Conservation (phyloP, 2,113 vertebrate species). For the Diphyllodes magnificus region DNA sequence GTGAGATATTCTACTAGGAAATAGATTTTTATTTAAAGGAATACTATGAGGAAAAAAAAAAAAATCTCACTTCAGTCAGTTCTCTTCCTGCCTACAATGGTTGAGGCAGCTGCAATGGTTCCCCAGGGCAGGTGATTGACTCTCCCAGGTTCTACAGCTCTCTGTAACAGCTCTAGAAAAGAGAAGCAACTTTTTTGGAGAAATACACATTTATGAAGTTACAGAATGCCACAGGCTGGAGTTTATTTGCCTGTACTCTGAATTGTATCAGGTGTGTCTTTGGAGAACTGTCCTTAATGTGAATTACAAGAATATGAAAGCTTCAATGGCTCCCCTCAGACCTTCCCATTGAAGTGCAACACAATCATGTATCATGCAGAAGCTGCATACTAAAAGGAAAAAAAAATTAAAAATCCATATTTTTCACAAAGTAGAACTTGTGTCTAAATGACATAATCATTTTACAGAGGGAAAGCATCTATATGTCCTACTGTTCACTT, state of each 20-base stretch:
- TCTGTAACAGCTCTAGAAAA: not conserved
- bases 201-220: not conserved
- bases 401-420: not conserved
- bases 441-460: not conserved
- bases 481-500: not conserved
- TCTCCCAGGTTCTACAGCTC: not conserved
- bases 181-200: not conserved
- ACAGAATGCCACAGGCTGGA: not conserved
- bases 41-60: not conserved
- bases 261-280: not conserved
- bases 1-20: not conserved
- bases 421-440: not conserved
- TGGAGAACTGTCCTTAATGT: not conserved
- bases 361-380: not conserved
- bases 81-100: not conserved
- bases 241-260: not conserved
- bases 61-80: not conserved
- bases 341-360: not conserved
- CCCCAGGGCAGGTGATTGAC: not conserved
- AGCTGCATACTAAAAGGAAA: not conserved
- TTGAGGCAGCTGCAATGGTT: not conserved
- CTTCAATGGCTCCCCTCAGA: not conserved
- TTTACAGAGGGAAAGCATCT: not conserved
- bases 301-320: not conserved
- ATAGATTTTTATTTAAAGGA: not conserved